Percentiles rank a stretch among this genome's conserved stretches.
Conservation (phyloP, 2,797 vertebrate species). For the Schizothorax lantsangensis region DNA sequence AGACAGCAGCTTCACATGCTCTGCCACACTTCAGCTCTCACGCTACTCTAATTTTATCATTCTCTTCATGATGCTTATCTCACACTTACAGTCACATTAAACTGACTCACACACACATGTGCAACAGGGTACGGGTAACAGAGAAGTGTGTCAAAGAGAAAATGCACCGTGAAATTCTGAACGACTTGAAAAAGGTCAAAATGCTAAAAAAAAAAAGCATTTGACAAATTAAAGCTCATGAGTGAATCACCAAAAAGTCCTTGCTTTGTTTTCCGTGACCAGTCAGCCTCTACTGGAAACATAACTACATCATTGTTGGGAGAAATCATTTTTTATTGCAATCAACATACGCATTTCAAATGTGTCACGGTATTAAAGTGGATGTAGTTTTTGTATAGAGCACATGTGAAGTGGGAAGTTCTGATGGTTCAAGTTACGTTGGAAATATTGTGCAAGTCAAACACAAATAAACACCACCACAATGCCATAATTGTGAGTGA, state of each 20-base stretch:
- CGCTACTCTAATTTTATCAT: not conserved
- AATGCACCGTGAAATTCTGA: not conserved
- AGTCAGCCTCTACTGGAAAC: not conserved
- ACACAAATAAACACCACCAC: not conserved
- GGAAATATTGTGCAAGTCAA: not conserved
- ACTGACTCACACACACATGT: not conserved
- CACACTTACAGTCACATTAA: not conserved
- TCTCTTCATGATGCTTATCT: slow-evolving; percentile 10
- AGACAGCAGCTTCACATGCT: slow-evolving; percentile 62
- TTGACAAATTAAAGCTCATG: not conserved
- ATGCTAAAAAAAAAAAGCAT: not conserved
- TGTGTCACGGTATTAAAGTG: not conserved
- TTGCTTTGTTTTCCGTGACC: not conserved
- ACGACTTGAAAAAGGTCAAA: not conserved
- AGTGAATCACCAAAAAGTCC: not conserved
- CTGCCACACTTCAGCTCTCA: not conserved
- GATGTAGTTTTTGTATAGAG: too few relatives aligned
- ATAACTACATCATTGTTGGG: too few relatives aligned
- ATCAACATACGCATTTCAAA: not conserved
- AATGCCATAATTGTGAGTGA: not conserved
- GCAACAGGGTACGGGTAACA: not conserved
- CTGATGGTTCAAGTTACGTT: too few relatives aligned
- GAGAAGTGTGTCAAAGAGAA: too few relatives aligned
- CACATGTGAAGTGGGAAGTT: not conserved
- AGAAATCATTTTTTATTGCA: too few relatives aligned